Evolutionary conservation across 64 coral and sea anemone species (phyloP).

Genomic region (Orbicella faveolata): DNA sequence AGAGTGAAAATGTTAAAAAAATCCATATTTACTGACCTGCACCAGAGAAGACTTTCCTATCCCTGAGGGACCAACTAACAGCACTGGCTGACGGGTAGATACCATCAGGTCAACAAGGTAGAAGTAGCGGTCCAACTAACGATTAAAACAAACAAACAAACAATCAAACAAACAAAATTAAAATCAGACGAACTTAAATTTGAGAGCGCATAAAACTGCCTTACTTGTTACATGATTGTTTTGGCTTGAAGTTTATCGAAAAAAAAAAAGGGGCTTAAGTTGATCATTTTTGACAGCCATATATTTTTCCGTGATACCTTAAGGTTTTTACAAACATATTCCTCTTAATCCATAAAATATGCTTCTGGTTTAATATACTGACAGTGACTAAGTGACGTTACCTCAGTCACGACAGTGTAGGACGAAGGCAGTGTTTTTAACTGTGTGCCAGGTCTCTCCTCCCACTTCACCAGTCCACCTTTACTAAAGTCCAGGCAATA

Average conservation of each 20-base stretch:
- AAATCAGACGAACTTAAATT: too few species aligned
- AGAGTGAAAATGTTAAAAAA: not conserved
- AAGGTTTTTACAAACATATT: too few species aligned
- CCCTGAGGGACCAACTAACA: conserved; percentile 87
- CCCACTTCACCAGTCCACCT: conserved; percentile 76
- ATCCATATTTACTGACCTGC: conserved; percentile 44
- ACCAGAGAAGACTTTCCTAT: conserved; percentile 83
- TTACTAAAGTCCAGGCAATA: conserved; percentile 91
- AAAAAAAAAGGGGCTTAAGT: too few species aligned
- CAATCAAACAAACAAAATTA: too few species aligned
- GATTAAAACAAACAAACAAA: too few species aligned
- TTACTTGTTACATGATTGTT: too few species aligned
- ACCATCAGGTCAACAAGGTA: conserved; percentile 86
- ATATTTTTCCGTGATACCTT: too few species aligned
- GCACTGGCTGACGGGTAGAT: conserved; percentile 62
- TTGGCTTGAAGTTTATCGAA: too few species aligned
- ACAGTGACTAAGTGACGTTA: not conserved
- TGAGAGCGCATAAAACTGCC: too few species aligned
- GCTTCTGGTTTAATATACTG: too few species aligned
- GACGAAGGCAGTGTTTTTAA: conserved; percentile 79
- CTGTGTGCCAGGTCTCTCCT: conserved; percentile 70
- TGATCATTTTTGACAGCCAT: too few species aligned
- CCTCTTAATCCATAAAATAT: too few species aligned
- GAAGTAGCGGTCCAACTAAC: conserved; percentile 70
- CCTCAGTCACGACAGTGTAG: conserved; percentile 87